Conservation (phyloP, 2,797 vertebrate species). For the Ficedula albicollis region DNA sequence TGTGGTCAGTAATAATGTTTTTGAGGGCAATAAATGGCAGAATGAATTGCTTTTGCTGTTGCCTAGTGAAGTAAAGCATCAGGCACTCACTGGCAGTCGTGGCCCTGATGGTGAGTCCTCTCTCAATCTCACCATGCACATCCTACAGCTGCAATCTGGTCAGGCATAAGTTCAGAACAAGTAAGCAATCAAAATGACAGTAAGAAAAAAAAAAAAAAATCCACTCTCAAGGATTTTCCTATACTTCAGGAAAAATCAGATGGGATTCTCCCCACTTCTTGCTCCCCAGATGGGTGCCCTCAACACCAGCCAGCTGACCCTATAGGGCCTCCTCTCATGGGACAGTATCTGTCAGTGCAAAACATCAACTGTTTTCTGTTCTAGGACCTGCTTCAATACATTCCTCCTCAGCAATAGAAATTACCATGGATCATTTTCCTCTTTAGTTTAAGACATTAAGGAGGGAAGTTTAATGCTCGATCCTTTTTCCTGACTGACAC, state of each 20-base stretch:
- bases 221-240: background rate
- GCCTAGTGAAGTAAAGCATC: background rate
- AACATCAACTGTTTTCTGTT: background rate
- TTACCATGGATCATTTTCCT: background rate
- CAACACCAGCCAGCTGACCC: background rate
- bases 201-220: background rate
- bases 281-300: background rate
- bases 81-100: accelerated
- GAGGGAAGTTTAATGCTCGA: background rate
- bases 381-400: background rate
- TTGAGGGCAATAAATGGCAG: background rate
- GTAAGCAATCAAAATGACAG: background rate
- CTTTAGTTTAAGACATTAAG: background rate
- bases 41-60: background rate
- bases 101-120: accelerated
- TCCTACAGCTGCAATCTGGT: background rate
- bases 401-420: background rate
- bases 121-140: background rate
- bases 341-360: background rate
- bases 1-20: background rate
- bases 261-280: background rate
- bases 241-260: background rate
- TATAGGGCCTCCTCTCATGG: background rate
- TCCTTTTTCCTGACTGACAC: background rate
- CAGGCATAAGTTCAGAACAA: background rate